These are phyloP conservation scores for Coremacera marginata DNA, from an alignment of 2,888 invertebrate genomes.

Conservation along the genomic window DNA sequence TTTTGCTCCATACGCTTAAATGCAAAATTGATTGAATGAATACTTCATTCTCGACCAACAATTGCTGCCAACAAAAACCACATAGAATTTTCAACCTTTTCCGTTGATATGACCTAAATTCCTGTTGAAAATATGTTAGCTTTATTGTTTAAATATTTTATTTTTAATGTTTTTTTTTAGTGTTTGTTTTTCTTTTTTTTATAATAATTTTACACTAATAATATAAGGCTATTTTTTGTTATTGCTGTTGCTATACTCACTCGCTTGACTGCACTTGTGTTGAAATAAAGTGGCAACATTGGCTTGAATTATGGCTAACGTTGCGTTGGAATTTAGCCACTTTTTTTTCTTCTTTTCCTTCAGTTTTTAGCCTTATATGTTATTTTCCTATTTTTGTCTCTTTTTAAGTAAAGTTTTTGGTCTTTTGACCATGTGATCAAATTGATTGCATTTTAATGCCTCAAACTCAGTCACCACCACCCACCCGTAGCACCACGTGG, in stretches of 20 bases:
- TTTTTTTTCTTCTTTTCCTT: not conserved
- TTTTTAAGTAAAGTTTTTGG: not conserved
- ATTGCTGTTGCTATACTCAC: not conserved
- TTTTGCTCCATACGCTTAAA: not conserved
- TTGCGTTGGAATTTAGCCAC: not conserved
- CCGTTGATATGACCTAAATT: conserved; percentile 7
- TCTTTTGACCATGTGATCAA: conserved; percentile 1
- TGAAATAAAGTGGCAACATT: not conserved
- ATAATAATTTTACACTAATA: no score
- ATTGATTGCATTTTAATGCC: conserved; percentile 9
- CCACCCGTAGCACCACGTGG: conserved; percentile 9
- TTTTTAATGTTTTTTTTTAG: not conserved
- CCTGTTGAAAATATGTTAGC: not conserved
- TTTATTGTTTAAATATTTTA: not conserved
- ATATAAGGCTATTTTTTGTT: not conserved
- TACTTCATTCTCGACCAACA: not conserved
- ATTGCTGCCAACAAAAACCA: conserved; percentile 1
- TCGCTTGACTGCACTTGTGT: conserved; percentile 13
- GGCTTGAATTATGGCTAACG: not conserved
- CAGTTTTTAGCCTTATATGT: not conserved
- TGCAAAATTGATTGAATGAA: no score
- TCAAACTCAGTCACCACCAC: no score
- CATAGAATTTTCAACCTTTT: not conserved
- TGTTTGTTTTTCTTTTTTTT: not conserved
- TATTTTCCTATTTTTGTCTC: not conserved